Conservation (phyloP, 2,888 invertebrate genomes). For the Alloplasta piceator region DNA sequence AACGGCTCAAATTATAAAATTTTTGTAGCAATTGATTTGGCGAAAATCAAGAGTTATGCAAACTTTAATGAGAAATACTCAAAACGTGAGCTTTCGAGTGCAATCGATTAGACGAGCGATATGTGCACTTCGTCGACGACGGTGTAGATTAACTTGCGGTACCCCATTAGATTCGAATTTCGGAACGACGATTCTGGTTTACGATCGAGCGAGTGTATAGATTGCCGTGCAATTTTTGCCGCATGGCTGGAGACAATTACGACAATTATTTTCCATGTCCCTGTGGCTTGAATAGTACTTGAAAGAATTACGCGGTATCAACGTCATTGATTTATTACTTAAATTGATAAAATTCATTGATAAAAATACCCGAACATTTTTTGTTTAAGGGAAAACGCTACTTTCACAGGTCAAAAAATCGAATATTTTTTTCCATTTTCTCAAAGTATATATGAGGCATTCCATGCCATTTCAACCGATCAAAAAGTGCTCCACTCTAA, state of each 20-base stretch:
- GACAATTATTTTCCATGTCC: conserved; percentile 1
- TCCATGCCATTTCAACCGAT: no score
- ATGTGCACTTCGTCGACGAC: conserved; percentile 43
- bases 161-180: conserved; percentile 46
- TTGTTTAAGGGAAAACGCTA: no score
- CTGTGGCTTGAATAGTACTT: conserved; percentile 5
- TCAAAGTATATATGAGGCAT: no score
- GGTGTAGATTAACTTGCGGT: conserved; percentile 52
- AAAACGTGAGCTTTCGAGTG: conserved; percentile 31
- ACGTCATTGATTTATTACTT: background rate
- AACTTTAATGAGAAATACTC: conserved; percentile 49
- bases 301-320: background rate
- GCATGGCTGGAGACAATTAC: conserved; percentile 21
- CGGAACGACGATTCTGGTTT: conserved; percentile 63
- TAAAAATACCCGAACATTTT: no score
- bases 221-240: conserved; percentile 37
- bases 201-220: conserved; percentile 21
- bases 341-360: no score
- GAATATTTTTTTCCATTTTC: no score
- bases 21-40: conserved; percentile 8
- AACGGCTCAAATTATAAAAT: background rate
- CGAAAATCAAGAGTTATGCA: conserved; percentile 31
- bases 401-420: no score
- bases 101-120: conserved; percentile 56
- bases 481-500: no score